Base-by-base conservation (phyloP, 1,140 invertebrate genomes). In the Scylla paramamosain region DNA sequence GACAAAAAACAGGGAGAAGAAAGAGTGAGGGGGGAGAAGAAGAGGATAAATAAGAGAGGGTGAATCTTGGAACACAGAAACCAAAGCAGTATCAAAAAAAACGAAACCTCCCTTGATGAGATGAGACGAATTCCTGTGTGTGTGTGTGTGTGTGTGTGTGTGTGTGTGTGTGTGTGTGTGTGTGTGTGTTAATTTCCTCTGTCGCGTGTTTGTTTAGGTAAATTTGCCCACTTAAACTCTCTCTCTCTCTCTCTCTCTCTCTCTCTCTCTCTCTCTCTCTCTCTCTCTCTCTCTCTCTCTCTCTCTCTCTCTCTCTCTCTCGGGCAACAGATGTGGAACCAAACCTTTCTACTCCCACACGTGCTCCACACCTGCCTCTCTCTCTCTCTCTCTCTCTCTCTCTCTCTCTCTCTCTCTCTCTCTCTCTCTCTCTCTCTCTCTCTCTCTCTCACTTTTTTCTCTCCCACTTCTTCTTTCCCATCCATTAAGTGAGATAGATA, bases 241-340 rank as follows among this genome's bases (percentile, higher is more conserved):
- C 77, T 82, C 77, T 82, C 77, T 82, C 77, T 82, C 77, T 82
- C 77, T 82, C 77, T 82, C 77, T 82, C 77, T 82, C 77, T 82
- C 77, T 82, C 77, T 82, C 77, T 82, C 77, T 82, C 77, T 82
- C 77, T 82, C 77, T 82, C 77, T 82, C 77, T 82, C 77, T 82
- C 77, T 82, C 77, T 82, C 77, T 82, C 28, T 82, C 28, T 82
- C 28, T 28, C 77, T 82, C 20, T 82, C 77, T 82, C 77, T 82
- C 77, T 48, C 28, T 4, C 16, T 14, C 10, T 59, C 45, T 59
- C 10, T 12, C 16, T 59, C 12, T 59, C 16, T 8, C 52, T 20
- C 16, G 59, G 59, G 10, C 59, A 25, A 77, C 59, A 77, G 10
- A 25, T 77, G 25, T 10, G 25, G 10, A 12, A 12, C 25, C 59